phyloP scores from a whole-genome alignment of 2,113 vertebrate species.

The Hymenochirus boettgeri region DNA sequence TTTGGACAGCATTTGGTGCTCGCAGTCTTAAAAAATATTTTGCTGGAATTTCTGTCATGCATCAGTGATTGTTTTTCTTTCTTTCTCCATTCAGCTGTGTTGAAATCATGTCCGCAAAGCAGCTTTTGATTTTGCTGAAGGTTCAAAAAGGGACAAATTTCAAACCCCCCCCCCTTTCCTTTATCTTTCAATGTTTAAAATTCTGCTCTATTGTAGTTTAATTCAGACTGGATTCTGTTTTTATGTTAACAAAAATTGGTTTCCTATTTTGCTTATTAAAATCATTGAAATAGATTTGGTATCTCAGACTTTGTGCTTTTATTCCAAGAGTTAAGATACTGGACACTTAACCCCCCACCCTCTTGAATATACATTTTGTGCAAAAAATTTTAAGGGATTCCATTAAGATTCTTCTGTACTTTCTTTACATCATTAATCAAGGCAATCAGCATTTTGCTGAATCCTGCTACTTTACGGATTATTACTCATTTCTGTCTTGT shows the following conservation, averaged over 20 bases:
- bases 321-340: too few species aligned
- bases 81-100: conserved; percentile 99
- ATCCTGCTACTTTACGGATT: too few species aligned
- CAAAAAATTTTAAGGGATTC: too few species aligned
- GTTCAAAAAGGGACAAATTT: conserved; percentile 94
- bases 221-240: conserved; percentile 99
- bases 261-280: conserved; percentile 99
- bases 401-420: too few species aligned
- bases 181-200: conserved; percentile 79
- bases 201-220: conserved; percentile 96
- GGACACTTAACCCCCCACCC: too few species aligned
- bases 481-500: too few species aligned
- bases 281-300: conserved; percentile 93
- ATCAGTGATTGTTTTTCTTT: conserved; percentile 79
- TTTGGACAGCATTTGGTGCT: conserved; percentile 98
- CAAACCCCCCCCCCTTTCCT: conserved; percentile 98
- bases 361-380: too few species aligned
- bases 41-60: conserved; percentile 87
- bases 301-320: conserved; percentile 50
- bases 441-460: too few species aligned
- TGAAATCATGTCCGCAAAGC: conserved; percentile 84
- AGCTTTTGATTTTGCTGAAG: conserved; percentile 94
- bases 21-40: conserved; percentile 86
- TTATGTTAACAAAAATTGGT: conserved; percentile 95
- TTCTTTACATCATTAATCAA: too few species aligned